Base-by-base conservation (phyloP, 2,888 invertebrate genomes). In the Lithophane socia region DNA sequence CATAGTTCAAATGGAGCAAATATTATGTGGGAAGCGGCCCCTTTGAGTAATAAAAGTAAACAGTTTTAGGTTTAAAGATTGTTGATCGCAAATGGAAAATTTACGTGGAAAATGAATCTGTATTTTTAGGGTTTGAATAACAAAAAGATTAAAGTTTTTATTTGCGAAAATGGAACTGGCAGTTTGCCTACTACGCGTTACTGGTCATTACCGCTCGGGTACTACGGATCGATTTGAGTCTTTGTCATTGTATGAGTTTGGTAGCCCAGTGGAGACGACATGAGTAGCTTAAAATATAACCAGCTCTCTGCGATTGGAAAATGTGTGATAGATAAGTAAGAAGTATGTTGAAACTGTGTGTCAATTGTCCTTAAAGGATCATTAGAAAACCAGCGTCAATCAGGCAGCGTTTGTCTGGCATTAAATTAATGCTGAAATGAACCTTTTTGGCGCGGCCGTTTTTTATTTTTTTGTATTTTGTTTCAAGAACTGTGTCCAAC, bases 1-100 rank as follows among this genome's bases (percentile, higher is more conserved):
- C 71, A 74, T 72, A 75, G 72, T 75, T 70, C 60, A 84, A 85
- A 84, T 75, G 83, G 79, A 85, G 85, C 82, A 85, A 84, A 84
- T 75, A 84, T 70, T 70, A n/a, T 70, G 74, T 80, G 61, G 56
- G 63, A 44, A 73, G 80, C 86, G 86, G 83, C 47, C 60, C 71
- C 77, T 85, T 85, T 85, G 80, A 80, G n/a, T 18, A 49, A 82
- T 58, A 29, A 29, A 75, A 76, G 47, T 65, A 66, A 60, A 72
- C 61, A 29, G 68, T 61, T 42, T 47, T 24, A 58, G 44, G 54
- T 67, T 49, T 68, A 75, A 68, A 68, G 24, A 69, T 58, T 63
- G 29, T 72, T 67, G 61, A 21, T 63, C n/a, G 58, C 37, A 44
- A 75, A 60, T 56, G 47, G 37, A 69, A 79, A 75, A 67, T 47